Base-by-base conservation (phyloP, 1,140 invertebrate species). In the Ruditapes philippinarum region DNA sequence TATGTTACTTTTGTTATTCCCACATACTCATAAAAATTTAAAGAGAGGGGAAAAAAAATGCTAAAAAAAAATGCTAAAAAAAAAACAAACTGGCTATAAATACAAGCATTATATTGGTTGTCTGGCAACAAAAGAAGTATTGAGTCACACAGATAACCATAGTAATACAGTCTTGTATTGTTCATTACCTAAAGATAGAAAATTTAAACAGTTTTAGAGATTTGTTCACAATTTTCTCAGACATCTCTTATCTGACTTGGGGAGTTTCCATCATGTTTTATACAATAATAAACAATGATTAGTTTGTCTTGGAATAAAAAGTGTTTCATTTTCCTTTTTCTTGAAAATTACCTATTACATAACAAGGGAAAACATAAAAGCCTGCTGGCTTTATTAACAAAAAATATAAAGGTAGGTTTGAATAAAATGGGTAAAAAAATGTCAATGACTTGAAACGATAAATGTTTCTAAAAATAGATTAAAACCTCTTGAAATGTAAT, bases 121-220 rank as follows among this genome's bases (percentile, higher is more conserved):
- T 28, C 19, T 1, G 57, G 25, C 3, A 62, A 62, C 25, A 62
- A n/a, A 62, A 62, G n/a, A 9, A 11, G 9, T n/a, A 62, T 25
- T 62, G 19, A 62, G 57, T 7, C 57, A 62, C 4, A n/a, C 2
- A 62, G 57, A 62, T 28, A 28, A 14, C n/a, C n/a, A 25, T 11
- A 3, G 22, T 7, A 62, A 62, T 62, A 62, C 57, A 62, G 25
- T 62, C 28, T 62, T n/a, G n/a, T 25, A 62, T 62, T 62, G 57
- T 62, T n/a, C 57, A 62, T 62, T 62, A 62, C 25, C n/a, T n/a
- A 28, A n/a, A n/a, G 57, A 62, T 62, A 62, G 42, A 62, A 62
- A 62, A 4, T 25, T n/a, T n/a, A n/a, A n/a, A n/a, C n/a, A n/a
- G n/a, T n/a, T n/a, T n/a, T 28, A 62, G 19, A 62, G 25, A 28